A percentile compares a stretch with the other conserved stretches of the same genome.
Conservation (phyloP, 2,888 invertebrate species). For the Caenorhabditis imperialis region DNA sequence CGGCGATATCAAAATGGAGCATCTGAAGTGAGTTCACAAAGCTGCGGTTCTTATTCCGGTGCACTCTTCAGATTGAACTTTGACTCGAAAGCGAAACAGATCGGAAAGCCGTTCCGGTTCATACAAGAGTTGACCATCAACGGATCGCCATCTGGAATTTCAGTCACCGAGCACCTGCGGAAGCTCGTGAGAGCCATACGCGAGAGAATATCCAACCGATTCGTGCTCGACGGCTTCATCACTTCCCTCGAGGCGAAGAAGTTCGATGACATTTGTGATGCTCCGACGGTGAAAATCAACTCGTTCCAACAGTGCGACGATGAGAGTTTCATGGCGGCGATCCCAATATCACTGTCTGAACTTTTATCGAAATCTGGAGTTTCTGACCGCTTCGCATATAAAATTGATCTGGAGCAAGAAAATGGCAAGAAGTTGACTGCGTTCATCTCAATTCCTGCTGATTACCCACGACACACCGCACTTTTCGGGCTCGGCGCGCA, state of each 20-base stretch:
- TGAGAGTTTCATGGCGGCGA: constrained; percentile 32
- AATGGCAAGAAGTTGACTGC: constrained; percentile 35
- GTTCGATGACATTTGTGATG: constrained; percentile 10
- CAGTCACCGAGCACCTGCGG: constrained; percentile 52
- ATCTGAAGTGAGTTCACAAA: constrained; percentile 57
- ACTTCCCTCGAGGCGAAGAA: constrained; percentile 37
- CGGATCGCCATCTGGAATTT: constrained; percentile 17
- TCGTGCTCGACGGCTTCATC: constrained; percentile 16
- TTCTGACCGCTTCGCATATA: constrained; percentile 34
- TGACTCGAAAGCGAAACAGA: constrained; percentile 31
- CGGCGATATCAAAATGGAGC: constrained; percentile 55
- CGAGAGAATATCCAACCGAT: constrained; percentile 41
- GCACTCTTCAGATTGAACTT: constrained; percentile 58
- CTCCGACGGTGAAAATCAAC: constrained; percentile 16
- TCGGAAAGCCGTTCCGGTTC: constrained; percentile 58
- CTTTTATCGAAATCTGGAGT: constrained; percentile 1
- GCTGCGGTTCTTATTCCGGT: too few relatives aligned
- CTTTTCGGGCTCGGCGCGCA: constrained; percentile 30
- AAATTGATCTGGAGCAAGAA: constrained; percentile 20
- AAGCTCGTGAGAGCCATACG: constrained; percentile 42
- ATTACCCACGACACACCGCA: constrained; percentile 37
- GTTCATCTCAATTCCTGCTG: constrained; percentile 33
- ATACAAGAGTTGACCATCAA: constrained; percentile 49
- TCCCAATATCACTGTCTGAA: constrained; percentile 23
- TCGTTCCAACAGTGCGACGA: constrained; percentile 43